Evolutionary conservation across 2,888 invertebrate species (phyloP), one percentile per base, ranked within the genome.

Genomic region (Ochlodes sylvanus): DNA sequence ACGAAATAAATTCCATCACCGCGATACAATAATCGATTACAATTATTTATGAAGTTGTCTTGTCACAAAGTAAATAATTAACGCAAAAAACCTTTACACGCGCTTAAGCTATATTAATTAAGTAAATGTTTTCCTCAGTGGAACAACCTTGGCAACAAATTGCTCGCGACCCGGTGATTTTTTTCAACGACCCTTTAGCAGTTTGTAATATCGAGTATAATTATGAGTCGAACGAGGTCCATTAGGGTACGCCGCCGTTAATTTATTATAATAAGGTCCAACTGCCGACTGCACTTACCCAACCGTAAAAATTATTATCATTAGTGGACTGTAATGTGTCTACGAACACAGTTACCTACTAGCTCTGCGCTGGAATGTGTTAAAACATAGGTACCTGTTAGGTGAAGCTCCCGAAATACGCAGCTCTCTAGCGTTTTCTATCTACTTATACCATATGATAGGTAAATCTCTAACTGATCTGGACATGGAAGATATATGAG

Each of bases 251-350:
- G 79, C 84, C 83, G 84, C 82, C 85, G 86, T 90, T 90, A 89
- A 89, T 90, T 90, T 89, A 90, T 90, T 90, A 85, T 90, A 90
- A 91, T 90, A 89, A 89, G 88, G 85, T 82, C 86, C 90, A 90
- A 90, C 91, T 86, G 91, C 84, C 88, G 86, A 80, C 84, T 79
- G 84, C 77, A 82, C 75, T 87, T 79, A 82, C 83, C 87, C 88
- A 85, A 88, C 88, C 87, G 84, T 89, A 86, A 89, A 90, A 90
- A 89, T 88, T 87, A 90, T 89, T 85, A 88, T 90, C 87, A 90
- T 88, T 88, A 87, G 80, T 78, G 77, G 73, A 80, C 85, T 82
- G 84, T 88, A 77, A 77, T 74, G 76, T 76, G 71, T 69, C 74
- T 74, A 74, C 74, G 75, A 69, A 55, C 72, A 72, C 76, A 75